phyloP scores from a whole-genome alignment of 2,113 vertebrate genomes.

The Perca fluviatilis region DNA sequence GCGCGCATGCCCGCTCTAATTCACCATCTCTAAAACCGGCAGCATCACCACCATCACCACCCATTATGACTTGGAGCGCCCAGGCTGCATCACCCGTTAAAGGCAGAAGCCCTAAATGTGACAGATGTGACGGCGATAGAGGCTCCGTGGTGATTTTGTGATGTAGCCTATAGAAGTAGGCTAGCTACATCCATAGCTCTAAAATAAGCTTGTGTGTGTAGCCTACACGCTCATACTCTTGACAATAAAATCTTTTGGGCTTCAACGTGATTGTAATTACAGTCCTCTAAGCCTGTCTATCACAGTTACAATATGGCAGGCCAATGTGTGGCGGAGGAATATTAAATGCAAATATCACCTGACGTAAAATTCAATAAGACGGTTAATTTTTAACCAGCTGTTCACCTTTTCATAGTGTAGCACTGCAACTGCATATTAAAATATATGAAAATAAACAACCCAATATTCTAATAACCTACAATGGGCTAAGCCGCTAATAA shows the following conservation, averaged over 20 bases:
- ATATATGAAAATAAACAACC: not conserved
- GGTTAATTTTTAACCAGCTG: conserved; percentile 22
- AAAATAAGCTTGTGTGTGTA: conserved; percentile 7
- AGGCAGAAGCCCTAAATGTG: conserved; percentile 17
- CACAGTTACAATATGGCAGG: conserved; percentile 50
- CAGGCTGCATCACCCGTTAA: not conserved
- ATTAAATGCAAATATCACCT: conserved; percentile 70
- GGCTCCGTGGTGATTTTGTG: conserved; percentile 16
- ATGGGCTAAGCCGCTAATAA: not conserved
- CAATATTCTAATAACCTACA: not conserved
- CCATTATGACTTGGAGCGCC: conserved; percentile 21
- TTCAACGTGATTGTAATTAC: conserved; percentile 50
- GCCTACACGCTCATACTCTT: not conserved
- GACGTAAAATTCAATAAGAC: conserved; percentile 47
- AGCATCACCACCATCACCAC: conserved; percentile 30
- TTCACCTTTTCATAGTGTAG: conserved; percentile 17
- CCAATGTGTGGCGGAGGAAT: conserved; percentile 40
- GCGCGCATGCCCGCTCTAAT: conserved; percentile 46
- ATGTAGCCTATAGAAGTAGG: not conserved
- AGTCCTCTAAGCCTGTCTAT: conserved; percentile 47
- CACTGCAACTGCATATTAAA: conserved; percentile 11
- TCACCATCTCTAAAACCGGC: conserved; percentile 33
- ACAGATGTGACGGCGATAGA: conserved; percentile 41
- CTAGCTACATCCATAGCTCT: not conserved
- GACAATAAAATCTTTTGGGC: conserved; percentile 54